These are phyloP conservation scores for Odocoileus virginianus DNA, from an alignment of 2,113 vertebrate species.

Conservation along the genomic window DNA sequence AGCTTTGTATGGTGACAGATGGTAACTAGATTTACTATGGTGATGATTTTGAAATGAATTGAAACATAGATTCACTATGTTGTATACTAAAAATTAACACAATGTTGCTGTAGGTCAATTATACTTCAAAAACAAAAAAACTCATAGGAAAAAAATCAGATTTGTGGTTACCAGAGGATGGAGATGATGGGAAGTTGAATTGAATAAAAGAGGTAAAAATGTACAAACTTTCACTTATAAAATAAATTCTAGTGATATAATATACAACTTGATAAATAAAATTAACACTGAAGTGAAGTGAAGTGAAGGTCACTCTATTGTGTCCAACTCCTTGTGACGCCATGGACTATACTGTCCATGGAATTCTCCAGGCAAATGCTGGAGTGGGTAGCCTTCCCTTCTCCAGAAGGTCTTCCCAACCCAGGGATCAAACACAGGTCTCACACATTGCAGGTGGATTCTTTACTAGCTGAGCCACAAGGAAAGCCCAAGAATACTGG, in stretches of 20 bases:
- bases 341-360: not conserved
- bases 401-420: not conserved
- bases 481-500: not conserved
- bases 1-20: not conserved
- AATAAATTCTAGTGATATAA: not conserved
- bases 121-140: not conserved
- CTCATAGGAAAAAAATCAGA: not conserved
- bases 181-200: not conserved
- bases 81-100: not conserved
- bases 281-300: not conserved
- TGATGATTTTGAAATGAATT: not conserved
- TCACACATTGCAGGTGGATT: not conserved
- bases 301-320: not conserved
- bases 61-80: not conserved
- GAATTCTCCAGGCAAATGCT: not conserved
- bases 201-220: not conserved
- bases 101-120: not conserved
- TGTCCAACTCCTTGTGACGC: not conserved
- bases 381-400: not conserved
- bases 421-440: not conserved
- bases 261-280: not conserved
- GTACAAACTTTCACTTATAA: not conserved
- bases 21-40: not conserved
- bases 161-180: not conserved
- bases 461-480: not conserved